Base-by-base conservation (phyloP, 2,797 vertebrate species). In the Myotis pilosus region DNA sequence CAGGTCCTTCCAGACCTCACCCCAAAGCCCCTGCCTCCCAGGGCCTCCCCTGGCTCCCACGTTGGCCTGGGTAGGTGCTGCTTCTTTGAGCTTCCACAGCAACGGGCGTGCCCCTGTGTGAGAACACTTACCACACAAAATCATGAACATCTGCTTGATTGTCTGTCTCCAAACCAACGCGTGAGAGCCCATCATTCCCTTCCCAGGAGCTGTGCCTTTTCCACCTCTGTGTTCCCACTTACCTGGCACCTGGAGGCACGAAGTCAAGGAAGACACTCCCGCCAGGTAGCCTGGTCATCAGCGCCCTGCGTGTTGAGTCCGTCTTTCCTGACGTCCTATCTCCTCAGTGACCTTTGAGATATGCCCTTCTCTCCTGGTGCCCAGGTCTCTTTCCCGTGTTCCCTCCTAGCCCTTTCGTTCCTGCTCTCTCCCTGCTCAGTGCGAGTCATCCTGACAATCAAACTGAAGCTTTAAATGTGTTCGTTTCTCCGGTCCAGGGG, bases 401-500 rank as follows among this genome's bases (percentile, higher is more conserved):
- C 9, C 25, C 51, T 55, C 19, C 57, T 36, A 51, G 6, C 17
- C 36, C 19, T 41, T 75, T 68, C 64, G 47, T n/a, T 20, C 60
- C 36, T 75, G 6, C 8, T 38, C 19, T 60, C 30, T 89, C 49
- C 68, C 62, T n/a, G 47, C 15, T 75, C 87, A 76, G 4, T 51
- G 41, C 82, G 57, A 78, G 22, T 64, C 53, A 30, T 19, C 17
- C 22, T 44, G 84, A 82, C 49, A 78, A 47, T 66, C 85, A 93
- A 62, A 68, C 7, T 49, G 44, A 85, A 94, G 30, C 20, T 53
- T 89, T 47, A 38, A 66, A 41, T 89, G 66, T 44, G 91, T 96
- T 78, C 28, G 33, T 49, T 90, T 85, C 89, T 78, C 51, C 0
- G 0, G 47, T 47, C 8, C 23, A 30, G 13, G 19, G 10, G 30